Percentiles rank a stretch among this genome's conserved stretches.
phyloP scores from a whole-genome alignment of 2,113 vertebrate species.

The Dicentrarchus labrax region DNA sequence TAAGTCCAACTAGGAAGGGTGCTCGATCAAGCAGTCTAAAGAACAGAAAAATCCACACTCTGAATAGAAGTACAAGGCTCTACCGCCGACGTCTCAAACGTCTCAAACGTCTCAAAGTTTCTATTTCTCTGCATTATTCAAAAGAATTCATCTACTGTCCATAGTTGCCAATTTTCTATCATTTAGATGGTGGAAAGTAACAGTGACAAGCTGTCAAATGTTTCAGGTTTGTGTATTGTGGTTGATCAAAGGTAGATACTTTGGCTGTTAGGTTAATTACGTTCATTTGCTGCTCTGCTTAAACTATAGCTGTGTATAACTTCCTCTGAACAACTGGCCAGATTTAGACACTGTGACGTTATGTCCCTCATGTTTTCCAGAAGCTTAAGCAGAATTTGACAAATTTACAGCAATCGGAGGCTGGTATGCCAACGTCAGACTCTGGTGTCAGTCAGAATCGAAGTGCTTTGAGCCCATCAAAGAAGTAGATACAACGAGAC shows the following conservation, averaged over 20 bases:
- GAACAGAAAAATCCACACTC: too few species aligned
- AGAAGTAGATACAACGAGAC: not conserved
- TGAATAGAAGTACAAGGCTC: too few species aligned
- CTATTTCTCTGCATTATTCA: too few species aligned
- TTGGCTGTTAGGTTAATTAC: not conserved
- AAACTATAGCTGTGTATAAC: not conserved
- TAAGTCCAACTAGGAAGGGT: too few species aligned
- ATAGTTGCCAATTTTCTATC: too few species aligned
- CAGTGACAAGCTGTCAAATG: not conserved
- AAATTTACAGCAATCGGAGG: not conserved
- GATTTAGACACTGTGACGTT: not conserved
- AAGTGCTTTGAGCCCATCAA: not conserved
- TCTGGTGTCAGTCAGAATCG: not conserved
- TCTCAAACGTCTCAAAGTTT: too few species aligned
- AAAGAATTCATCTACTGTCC: too few species aligned
- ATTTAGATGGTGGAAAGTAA: not conserved
- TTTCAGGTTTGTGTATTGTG: too few species aligned
- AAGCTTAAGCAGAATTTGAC: not conserved
- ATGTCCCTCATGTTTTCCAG: not conserved
- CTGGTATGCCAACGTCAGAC: not conserved
- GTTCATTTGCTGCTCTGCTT: not conserved
- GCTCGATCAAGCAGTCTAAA: too few species aligned
- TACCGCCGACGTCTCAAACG: too few species aligned
- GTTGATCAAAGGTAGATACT: not conserved
- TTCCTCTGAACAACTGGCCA: not conserved